Evolutionary conservation across 2,888 invertebrate species (phyloP).

Genomic region (Andrena minutula): DNA sequence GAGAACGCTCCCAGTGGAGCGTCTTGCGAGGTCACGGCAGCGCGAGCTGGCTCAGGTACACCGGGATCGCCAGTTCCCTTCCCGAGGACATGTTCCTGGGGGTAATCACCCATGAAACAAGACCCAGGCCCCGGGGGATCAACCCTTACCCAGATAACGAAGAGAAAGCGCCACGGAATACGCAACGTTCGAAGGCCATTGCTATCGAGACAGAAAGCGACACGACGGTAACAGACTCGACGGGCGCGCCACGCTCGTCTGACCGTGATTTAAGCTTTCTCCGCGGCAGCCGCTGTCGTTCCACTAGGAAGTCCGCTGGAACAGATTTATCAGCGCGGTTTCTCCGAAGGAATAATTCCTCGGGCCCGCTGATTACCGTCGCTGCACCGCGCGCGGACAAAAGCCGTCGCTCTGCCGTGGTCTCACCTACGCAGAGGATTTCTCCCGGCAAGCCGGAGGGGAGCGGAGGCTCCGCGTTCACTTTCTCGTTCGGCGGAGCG

Average conservation of each 20-base stretch:
- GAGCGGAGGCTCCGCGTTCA: conserved; percentile 71
- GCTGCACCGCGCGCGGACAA: conserved; percentile 27
- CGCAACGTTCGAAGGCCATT: neutral
- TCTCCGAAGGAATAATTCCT: conserved; percentile 46
- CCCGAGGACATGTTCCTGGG: too few relatives aligned
- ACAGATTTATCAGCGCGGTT: conserved; percentile 47
- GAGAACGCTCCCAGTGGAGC: too few relatives aligned
- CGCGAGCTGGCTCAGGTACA: too few relatives aligned
- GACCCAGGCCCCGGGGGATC: too few relatives aligned
- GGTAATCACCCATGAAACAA: too few relatives aligned
- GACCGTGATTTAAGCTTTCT: conserved; percentile 38
- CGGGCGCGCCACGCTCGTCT: neutral
- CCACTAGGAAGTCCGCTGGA: conserved; percentile 41
- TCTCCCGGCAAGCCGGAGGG: conserved; percentile 37
- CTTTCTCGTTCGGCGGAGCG: conserved; percentile 77
- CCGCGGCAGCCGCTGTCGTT: conserved; percentile 19
- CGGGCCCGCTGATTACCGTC: conserved; percentile 21
- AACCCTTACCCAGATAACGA: neutral
- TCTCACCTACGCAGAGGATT: conserved; percentile 66
- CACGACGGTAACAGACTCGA: conserved; percentile 3
- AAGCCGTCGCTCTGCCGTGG: conserved; percentile 24
- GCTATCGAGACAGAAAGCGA: conserved; percentile 14
- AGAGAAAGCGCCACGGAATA: neutral
- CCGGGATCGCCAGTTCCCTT: too few relatives aligned
- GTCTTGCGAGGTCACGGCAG: too few relatives aligned